These are phyloP conservation scores for Dicentrarchus labrax DNA, from an alignment of 2,113 vertebrate genomes.

Conservation along the genomic window DNA sequence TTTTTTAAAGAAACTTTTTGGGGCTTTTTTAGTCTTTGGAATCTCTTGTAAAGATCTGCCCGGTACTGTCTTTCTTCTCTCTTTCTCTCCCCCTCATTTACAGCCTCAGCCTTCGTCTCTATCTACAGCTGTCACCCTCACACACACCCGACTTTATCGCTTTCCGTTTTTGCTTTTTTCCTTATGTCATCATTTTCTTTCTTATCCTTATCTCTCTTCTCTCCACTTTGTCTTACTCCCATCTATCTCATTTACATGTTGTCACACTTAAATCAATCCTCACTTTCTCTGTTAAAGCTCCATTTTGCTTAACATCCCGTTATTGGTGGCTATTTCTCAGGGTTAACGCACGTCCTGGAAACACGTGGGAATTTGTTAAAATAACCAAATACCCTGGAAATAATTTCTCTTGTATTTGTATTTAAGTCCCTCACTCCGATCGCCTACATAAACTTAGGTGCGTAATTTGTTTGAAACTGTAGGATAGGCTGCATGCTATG, in stretches of 20 bases:
- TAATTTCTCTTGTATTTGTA: too few species aligned
- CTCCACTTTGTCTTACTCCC: conserved; percentile 4
- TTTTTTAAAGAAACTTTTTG: neutral
- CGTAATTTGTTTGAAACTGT: too few species aligned
- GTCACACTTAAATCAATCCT: conserved; percentile 24
- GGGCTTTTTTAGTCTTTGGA: conserved; percentile 7
- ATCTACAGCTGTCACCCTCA: conserved; percentile 40
- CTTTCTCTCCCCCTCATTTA: conserved; percentile 7
- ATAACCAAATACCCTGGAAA: too few species aligned
- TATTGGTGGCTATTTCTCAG: conserved; percentile 9
- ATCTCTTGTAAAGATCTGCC: conserved; percentile 37
- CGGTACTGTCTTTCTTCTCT: neutral
- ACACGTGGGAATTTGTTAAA: too few species aligned
- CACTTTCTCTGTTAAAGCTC: neutral
- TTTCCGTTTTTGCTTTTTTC: conserved; percentile 20
- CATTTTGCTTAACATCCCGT: neutral
- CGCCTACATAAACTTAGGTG: too few species aligned
- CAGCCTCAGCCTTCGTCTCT: conserved; percentile 21
- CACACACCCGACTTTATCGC: conserved; percentile 24
- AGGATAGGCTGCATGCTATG: too few species aligned
- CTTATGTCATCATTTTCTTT: conserved; percentile 46
- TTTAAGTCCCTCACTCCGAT: too few species aligned
- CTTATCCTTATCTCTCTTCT: conserved; percentile 19
- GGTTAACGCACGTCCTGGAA: too few species aligned
- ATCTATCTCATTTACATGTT: conserved; percentile 47